A percentile compares a stretch with the other conserved stretches of the same genome.
Conservation (phyloP, 2,113 vertebrate genomes). For the Leptocoma aspasia region DNA sequence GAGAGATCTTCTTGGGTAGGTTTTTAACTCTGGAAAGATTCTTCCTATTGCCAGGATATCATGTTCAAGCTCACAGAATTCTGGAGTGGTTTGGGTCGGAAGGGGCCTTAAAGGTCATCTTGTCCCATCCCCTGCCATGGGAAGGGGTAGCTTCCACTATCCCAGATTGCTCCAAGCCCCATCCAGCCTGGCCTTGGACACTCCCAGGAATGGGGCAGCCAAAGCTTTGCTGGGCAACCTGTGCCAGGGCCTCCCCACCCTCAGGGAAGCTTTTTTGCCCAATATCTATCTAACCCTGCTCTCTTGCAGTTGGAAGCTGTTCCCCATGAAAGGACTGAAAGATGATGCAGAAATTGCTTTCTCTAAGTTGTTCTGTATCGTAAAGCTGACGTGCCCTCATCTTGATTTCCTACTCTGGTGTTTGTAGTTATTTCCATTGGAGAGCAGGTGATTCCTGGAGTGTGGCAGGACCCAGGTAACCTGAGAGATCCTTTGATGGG, state of each 20-base stretch:
- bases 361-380: not conserved
- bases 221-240: not conserved
- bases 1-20: not conserved
- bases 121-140: not conserved
- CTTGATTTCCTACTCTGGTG: not conserved
- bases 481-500: not conserved
- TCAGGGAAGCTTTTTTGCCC: not conserved
- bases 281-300: not conserved
- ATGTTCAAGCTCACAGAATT: not conserved
- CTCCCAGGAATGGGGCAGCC: not conserved
- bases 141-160: not conserved
- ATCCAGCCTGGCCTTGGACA: accelerated
- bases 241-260: not conserved
- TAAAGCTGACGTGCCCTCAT: not conserved
- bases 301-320: not conserved
- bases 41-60: not conserved
- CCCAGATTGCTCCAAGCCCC: not conserved
- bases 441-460: not conserved
- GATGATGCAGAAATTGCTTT: not conserved
- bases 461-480: not conserved
- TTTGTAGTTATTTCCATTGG: not conserved
- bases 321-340: not conserved
- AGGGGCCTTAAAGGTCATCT: not conserved
- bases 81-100: not conserved
- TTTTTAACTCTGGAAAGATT: not conserved